Evolutionary conservation across 2,797 vertebrate species (phyloP), one percentile per base, ranked within the genome.

Genomic region (Loris lydekkerianus): DNA sequence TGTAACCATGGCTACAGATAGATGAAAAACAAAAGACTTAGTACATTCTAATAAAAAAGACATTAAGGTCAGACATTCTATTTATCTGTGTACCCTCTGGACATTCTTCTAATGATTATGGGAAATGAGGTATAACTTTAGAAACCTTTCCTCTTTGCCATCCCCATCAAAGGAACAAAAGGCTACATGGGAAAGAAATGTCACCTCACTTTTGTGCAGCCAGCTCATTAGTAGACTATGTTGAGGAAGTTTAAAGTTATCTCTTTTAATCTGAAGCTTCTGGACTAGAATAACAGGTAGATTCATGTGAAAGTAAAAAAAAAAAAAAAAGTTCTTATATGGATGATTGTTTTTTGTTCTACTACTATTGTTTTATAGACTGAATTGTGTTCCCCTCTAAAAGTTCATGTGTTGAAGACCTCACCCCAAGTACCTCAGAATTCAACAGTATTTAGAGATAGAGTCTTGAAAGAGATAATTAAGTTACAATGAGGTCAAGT

Each of bases 231-330:
- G 88, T 7, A 83, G 60, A 88, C 31, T 53, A 31, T 58, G 3
- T 13, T 90, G 56, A 86, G 15, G 29, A 83, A 78, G 9, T 70
- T 88, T 65, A 70, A 83, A 89, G 75, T 82, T 15, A 23, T 23
- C 40, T 49, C 23, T 89, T 88, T 85, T 43, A 91, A 34, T 91
- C 11, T 72, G 61, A 90, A 89, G 40, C 65, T 81, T 77, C 37
- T 63, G 23, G 25, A 60, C 18, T 78, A 14, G 43, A 86, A 49
- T 70, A 82, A 67, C 65, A 34, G 7, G 29, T 40, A 61, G 10
- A 7, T 60, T 75, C 94, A 4, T 7, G 9, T 91, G 29, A 43
- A 15, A 58, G 25, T 25, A 75, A 40, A 91, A 95, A 83, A 73
- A 60, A 53, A 73, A 46, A 46, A 46, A 46, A 53, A 73, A 90